Conservation (phyloP, 2,888 invertebrate species). For the Cybosia mesomella region DNA sequence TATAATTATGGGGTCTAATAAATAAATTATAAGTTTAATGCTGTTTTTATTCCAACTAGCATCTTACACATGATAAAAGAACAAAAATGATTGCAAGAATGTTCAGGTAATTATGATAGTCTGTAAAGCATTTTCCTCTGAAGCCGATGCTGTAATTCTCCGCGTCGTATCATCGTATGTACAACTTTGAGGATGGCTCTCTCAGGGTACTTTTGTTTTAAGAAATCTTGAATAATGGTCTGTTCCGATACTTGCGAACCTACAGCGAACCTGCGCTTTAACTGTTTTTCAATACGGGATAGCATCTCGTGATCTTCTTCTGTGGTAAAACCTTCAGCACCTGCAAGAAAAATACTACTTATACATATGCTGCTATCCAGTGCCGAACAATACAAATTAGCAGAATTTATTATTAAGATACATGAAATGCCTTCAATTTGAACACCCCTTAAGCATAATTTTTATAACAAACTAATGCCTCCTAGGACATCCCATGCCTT, state of each 20-base stretch:
- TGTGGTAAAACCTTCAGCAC: slow-evolving; percentile 99
- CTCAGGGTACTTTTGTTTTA: slow-evolving; percentile 95
- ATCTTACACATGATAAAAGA: slow-evolving; percentile 11
- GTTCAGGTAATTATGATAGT: slow-evolving; percentile 88
- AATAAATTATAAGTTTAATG: slow-evolving; percentile 14
- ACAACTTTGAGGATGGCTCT: slow-evolving; percentile 96
- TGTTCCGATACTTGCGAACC: slow-evolving; percentile 99
- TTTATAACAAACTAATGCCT: no score
- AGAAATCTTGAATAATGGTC: slow-evolving; percentile 95
- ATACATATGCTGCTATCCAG: not conserved
- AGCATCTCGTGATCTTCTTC: slow-evolving; percentile 97
- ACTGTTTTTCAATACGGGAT: slow-evolving; percentile 95
- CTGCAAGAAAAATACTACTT: slow-evolving; percentile 72
- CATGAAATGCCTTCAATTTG: no score
- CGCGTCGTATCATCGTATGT: slow-evolving; percentile 97
- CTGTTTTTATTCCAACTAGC: slow-evolving; percentile 20
- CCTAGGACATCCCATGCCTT: no score
- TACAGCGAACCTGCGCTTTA: slow-evolving; percentile 97
- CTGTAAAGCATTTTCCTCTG: slow-evolving; percentile 99
- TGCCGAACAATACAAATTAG: not conserved
- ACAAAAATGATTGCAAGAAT: slow-evolving; percentile 3
- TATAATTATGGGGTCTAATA: slow-evolving; percentile 14
- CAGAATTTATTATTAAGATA: not conserved
- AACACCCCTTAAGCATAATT: no score
- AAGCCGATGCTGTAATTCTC: slow-evolving; percentile 98